phyloP scores from a whole-genome alignment of 2,888 invertebrate species.

The Macrosiphum euphorbiae region DNA sequence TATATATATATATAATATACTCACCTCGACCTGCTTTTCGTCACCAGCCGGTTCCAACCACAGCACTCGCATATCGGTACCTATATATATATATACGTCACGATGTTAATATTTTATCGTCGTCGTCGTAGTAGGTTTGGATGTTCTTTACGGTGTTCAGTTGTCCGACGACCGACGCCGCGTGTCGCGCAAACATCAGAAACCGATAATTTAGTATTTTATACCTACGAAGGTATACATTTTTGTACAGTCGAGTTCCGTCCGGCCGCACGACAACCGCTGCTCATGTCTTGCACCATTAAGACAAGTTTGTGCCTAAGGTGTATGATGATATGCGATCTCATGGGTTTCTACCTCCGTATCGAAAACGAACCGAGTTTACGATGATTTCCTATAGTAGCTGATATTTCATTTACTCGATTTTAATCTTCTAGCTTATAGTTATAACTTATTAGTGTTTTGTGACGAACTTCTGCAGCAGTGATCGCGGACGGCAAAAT shows the following conservation, averaged over 20 bases:
- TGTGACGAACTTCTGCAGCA: background rate
- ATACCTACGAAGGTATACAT: background rate
- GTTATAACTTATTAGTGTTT: background rate
- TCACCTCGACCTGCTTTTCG: conserved; percentile 58
- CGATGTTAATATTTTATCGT: background rate
- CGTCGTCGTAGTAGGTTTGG: background rate
- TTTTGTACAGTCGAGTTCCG: background rate
- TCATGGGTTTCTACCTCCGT: background rate
- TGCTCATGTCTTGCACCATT: background rate
- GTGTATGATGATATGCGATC: background rate
- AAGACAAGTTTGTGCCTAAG: too few species aligned
- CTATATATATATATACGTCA: background rate
- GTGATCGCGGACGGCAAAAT: background rate
- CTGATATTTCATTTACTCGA: background rate
- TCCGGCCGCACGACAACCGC: background rate
- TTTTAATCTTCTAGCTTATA: background rate
- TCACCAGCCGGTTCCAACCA: background rate
- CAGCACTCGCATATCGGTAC: background rate
- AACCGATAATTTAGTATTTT: background rate
- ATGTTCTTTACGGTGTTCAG: background rate
- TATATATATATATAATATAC: background rate
- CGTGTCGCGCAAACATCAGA: background rate
- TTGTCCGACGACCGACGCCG: background rate
- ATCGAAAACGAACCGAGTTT: background rate
- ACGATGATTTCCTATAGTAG: background rate